Evolutionary conservation across 2,113 vertebrate species (phyloP).

Genomic region (Engystomops pustulosus): DNA sequence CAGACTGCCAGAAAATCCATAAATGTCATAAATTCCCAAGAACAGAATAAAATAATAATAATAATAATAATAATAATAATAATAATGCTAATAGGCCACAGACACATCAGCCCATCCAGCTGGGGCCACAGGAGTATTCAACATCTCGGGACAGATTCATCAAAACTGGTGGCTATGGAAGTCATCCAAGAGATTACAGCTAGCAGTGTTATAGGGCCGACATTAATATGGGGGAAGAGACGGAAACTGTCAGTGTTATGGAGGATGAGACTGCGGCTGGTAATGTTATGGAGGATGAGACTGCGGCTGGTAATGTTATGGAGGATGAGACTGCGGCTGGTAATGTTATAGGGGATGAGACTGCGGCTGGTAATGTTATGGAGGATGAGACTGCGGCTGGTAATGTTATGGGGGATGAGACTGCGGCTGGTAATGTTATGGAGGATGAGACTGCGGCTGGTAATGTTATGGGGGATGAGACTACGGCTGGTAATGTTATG

Average conservation of each 20-base stretch:
- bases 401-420: not conserved
- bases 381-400: not conserved
- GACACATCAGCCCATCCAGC: no score
- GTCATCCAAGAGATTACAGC: not conserved
- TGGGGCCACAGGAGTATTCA: no score
- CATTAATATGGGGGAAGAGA: not conserved
- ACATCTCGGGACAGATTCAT: no score
- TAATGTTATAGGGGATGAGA: not conserved
- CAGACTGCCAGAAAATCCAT: not conserved
- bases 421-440: not conserved
- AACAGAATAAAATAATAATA: no score
- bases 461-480: not conserved
- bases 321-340: not conserved
- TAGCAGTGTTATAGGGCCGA: not conserved
- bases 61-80: no score
- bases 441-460: not conserved
- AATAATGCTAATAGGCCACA: no score
- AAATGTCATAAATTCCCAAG: not conserved
- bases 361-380: no score
- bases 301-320: not conserved
- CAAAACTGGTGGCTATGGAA: no score
- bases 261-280: not conserved
- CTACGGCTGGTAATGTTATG: not conserved
- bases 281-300: not conserved
- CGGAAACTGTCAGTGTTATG: not conserved